These are phyloP conservation scores for Gallinago paraguaiae DNA, from an alignment of 2,113 vertebrate species.

Conservation along the genomic window DNA sequence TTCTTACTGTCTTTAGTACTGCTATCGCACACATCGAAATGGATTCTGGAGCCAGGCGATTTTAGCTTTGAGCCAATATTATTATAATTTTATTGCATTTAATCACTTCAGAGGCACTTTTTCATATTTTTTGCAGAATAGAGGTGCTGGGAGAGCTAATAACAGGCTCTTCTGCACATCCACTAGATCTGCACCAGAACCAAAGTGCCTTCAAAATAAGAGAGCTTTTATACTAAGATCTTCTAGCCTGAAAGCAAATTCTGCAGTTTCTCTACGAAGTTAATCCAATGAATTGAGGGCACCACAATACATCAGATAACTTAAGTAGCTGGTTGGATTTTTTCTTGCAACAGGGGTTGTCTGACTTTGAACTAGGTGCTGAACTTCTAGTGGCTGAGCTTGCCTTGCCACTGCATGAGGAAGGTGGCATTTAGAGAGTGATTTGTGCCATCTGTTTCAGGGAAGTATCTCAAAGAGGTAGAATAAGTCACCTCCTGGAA, in stretches of 20 bases:
- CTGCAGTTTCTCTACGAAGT: neutral
- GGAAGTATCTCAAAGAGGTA: neutral
- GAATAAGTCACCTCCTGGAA: neutral
- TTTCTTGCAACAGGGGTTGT: neutral
- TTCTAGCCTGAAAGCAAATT: neutral
- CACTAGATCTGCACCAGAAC: neutral
- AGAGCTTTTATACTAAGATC: neutral
- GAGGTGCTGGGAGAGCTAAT: neutral
- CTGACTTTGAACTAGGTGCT: neutral
- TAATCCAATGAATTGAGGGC: neutral
- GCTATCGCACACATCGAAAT: neutral
- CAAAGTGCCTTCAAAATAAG: neutral
- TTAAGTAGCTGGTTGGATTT: neutral
- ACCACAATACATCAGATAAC: too few species aligned
- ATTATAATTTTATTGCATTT: neutral
- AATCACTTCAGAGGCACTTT: neutral
- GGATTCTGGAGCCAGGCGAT: neutral
- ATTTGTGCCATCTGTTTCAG: neutral
- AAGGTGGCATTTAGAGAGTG: neutral
- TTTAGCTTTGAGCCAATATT: neutral
- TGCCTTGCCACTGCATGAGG: neutral
- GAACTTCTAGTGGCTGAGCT: neutral
- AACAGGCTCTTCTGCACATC: neutral
- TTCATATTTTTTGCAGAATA: neutral
- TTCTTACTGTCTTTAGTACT: neutral